Base-by-base conservation (phyloP, 2,797 vertebrate genomes). In the Anguilla megastoma region DNA sequence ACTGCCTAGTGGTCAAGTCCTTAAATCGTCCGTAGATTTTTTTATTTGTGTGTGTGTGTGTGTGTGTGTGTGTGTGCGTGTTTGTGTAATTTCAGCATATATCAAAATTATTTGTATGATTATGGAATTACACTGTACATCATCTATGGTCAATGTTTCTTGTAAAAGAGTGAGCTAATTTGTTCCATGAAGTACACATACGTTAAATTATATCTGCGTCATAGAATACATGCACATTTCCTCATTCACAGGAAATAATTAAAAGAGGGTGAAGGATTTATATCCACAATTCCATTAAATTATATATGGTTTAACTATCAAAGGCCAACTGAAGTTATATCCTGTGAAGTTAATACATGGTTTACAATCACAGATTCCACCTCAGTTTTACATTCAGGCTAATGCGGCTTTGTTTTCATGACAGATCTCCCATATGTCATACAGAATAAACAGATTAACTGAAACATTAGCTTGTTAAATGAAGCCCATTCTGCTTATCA, bases 401-500 rank as follows among this genome's bases (percentile, higher is more conserved):
- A 52, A 74, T 66, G 45, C 7, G 50, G 54, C 66, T 30, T 66
- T 88, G 83, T 79, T 86, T 87, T 88, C 88, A 90, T 87, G 54
- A 87, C 48, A 56, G 33, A 74, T 45, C 83, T 89, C 54, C 89
- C 36, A 33, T 24, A 69, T 36, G 21, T 6, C 56, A 74, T 86
- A 66, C 86, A 52, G 9, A 56, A 16, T 88, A 86, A 88, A 90
- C 87, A 88, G 54, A 91, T 91, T 83, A 91, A 88, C 30, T 74
- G 52, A 89, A 52, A 91, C 71, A 92, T 92, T 71, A 91, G 83
- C 74, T 89, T 86, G 89, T 88, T 91, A 80, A 87, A 76, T 87
- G 69, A 91, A 90, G 89, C 88, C 87, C 66, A 86, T 87, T 85
- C 69, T 89, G 85, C 90, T 92, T 90, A 91, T 92, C 90, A 58